A percentile compares a stretch with the other conserved stretches of the same genome.
phyloP scores from a whole-genome alignment of 2,113 vertebrate genomes.

The Antechinus flavipes region DNA sequence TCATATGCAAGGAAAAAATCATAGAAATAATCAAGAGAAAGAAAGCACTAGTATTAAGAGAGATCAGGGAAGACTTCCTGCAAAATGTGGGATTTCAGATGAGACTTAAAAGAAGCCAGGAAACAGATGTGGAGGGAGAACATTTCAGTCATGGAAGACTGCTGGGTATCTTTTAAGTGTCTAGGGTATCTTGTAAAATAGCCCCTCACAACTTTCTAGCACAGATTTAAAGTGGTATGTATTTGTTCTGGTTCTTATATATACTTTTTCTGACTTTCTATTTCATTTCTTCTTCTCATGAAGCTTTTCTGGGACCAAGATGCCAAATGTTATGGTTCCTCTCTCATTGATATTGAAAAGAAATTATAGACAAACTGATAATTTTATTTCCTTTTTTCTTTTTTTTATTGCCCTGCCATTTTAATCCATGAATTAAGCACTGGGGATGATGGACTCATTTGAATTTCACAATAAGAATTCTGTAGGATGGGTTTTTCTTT shows the following conservation, averaged over 20 bases:
- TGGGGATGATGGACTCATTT: not conserved
- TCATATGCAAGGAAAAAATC: not conserved
- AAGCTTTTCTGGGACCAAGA: not conserved
- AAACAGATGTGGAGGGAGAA: not conserved
- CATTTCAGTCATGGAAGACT: not conserved
- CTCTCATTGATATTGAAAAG: not conserved
- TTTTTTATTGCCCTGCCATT: not conserved
- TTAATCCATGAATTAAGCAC: not conserved
- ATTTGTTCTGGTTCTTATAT: not conserved
- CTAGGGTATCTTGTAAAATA: not conserved
- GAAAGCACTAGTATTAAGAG: not conserved
- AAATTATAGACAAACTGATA: not conserved
- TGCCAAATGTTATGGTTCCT: not conserved
- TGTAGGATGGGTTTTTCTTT: not conserved
- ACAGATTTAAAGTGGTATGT: not conserved
- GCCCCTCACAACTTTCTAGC: not conserved
- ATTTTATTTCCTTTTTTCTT: not conserved
- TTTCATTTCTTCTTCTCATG: not conserved
- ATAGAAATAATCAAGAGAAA: not conserved
- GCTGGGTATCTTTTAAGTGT: not conserved
- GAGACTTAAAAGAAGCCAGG: not conserved
- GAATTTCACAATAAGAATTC: not conserved
- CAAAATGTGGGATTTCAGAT: not conserved
- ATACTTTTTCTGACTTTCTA: not conserved
- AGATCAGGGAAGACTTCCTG: not conserved